Base-by-base conservation (phyloP, 2,888 invertebrate species). In the Hirtodrosophila confusa region DNA sequence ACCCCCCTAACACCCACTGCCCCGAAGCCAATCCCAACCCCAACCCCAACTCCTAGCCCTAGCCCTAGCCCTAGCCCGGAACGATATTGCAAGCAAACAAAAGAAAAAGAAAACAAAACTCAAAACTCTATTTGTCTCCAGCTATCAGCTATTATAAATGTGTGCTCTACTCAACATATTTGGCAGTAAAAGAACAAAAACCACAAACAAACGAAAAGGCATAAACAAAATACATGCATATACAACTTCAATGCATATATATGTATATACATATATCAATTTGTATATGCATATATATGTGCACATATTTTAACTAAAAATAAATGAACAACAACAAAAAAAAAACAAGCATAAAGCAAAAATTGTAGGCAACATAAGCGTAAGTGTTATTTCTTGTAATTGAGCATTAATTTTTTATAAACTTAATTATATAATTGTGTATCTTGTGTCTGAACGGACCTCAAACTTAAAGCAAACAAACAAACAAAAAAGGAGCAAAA, bases 311-410 rank as follows among this genome's bases (percentile, higher is more conserved):
- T 57, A 62, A 77, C 54, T 71, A 77, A 53, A 40, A 44, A 49
- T 49, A 45, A 47, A 36, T 44, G 29, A 61, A 33, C 44, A 37
- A 61, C n/a, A n/a, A 37, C 36, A 29, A 41, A 53, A 41, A 51
- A 37, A 53, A 77, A 64, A 17, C 17, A 17, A 60, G 23, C 33
- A 37, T 37, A 17, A 48, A 57, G 43, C 31, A 33, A 53, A 69
- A 78, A 66, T 10, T 24, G 53, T 72, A 78, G 73, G 39, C 61
- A 77, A 72, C 79, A 69, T 89, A 84, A 78, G 88, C 83, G 75
- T 90, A 90, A 87, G 87, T 90, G 88, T 89, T 90, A 89, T 88
- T 89, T 80, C 88, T 89, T 83, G 75, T 75, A 89, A 88, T 86
- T 82, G 88, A 88, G 65, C 80, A 83, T 88, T 83, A 75, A 88